These are phyloP conservation scores for Mallotus villosus DNA, from an alignment of 2,797 vertebrate genomes.

Conservation along the genomic window DNA sequence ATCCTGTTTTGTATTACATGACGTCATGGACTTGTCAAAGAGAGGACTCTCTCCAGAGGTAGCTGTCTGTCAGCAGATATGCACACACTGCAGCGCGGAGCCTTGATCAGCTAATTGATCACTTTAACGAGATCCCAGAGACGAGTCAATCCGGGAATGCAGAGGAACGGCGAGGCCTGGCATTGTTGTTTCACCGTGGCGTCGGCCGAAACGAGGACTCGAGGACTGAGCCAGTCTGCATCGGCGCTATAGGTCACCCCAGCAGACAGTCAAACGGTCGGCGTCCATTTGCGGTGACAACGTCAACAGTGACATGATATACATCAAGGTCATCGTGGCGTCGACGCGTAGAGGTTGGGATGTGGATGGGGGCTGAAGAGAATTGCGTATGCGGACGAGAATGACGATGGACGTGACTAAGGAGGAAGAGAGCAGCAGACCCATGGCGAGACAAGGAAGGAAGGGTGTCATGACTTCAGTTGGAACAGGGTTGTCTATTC, in stretches of 20 bases:
- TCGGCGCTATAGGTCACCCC: too few species aligned
- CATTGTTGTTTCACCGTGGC: background rate
- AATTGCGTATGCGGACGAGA: slow-evolving; percentile 10
- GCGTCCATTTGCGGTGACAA: too few species aligned
- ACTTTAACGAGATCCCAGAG: background rate
- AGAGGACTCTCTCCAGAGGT: background rate
- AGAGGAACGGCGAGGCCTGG: background rate
- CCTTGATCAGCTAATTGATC: slow-evolving; percentile 17
- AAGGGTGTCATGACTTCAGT: background rate
- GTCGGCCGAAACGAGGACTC: background rate
- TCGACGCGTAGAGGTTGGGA: background rate
- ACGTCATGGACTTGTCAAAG: background rate
- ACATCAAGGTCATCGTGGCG: background rate
- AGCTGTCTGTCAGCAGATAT: background rate
- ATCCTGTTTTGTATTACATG: background rate
- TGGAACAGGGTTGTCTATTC: slow-evolving; percentile 4
- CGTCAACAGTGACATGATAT: too few species aligned
- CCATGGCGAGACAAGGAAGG: background rate
- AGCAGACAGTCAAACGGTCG: too few species aligned
- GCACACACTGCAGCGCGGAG: background rate
- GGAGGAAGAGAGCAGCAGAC: slow-evolving; percentile 40
- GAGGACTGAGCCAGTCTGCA: background rate
- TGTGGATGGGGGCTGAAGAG: slow-evolving; percentile 1
- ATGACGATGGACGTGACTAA: slow-evolving; percentile 27
- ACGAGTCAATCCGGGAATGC: background rate